Evolutionary conservation across 2,888 invertebrate species (phyloP).

Genomic region (Yponomeuta evonymella): DNA sequence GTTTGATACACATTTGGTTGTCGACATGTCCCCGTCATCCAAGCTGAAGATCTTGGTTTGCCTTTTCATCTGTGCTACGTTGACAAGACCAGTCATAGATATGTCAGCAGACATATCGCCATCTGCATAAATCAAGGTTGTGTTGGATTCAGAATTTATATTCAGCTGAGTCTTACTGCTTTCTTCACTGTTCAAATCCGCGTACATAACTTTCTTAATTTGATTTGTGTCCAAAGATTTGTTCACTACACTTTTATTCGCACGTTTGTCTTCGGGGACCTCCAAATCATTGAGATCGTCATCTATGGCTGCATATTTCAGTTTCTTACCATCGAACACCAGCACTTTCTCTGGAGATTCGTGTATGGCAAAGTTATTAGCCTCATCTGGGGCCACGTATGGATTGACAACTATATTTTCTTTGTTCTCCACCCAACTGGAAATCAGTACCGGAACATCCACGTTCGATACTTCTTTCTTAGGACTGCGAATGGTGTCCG

Average conservation of each 20-base stretch:
- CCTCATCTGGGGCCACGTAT: slow-evolving; percentile 43
- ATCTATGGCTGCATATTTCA: slow-evolving; percentile 28
- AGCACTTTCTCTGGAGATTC: slow-evolving; percentile 48
- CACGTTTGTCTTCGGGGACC: slow-evolving; percentile 17
- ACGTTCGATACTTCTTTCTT: slow-evolving; percentile 45
- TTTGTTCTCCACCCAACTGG: slow-evolving; percentile 53
- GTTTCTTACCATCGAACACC: slow-evolving; percentile 58
- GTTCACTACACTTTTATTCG: slow-evolving; percentile 2
- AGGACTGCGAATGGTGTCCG: slow-evolving; percentile 50
- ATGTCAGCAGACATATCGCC: not conserved
- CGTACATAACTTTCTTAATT: not conserved
- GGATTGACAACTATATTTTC: slow-evolving; percentile 61
- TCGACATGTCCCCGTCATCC: slow-evolving; percentile 24
- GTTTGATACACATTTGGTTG: slow-evolving; percentile 5
- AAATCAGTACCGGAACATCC: slow-evolving; percentile 25
- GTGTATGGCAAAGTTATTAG: slow-evolving; percentile 47
- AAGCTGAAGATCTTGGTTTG: slow-evolving; percentile 27
- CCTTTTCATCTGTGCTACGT: slow-evolving; percentile 18
- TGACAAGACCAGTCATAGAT: slow-evolving; percentile 6
- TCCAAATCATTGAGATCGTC: slow-evolving; percentile 31
- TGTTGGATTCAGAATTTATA: not conserved
- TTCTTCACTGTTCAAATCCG: not conserved
- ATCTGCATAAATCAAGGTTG: not conserved
- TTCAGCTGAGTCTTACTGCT: not conserved
- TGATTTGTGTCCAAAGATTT: not conserved